Percentiles rank a stretch among this genome's conserved stretches.
Conservation (phyloP, 2,888 invertebrate species). For the Mesoligia furuncula region DNA sequence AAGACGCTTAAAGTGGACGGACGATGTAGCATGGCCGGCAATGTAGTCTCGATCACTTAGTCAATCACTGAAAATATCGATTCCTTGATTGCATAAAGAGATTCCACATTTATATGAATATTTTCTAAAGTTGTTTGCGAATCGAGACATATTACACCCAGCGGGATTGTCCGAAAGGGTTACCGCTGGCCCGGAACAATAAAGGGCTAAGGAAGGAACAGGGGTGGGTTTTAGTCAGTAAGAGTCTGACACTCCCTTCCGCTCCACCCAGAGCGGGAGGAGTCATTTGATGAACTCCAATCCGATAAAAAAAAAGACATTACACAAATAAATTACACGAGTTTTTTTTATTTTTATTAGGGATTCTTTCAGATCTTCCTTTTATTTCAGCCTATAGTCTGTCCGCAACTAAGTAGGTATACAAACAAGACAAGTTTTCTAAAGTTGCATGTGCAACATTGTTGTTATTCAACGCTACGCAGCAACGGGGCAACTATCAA, state of each 20-base stretch:
- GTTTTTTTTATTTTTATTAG: neutral
- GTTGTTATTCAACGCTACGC: conserved; percentile 3
- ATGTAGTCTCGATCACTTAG: neutral
- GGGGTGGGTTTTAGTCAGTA: too few species aligned
- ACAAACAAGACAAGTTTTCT: neutral
- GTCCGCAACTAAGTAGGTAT: neutral
- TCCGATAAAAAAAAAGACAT: too few species aligned
- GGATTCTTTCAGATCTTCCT: neutral
- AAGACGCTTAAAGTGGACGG: conserved; percentile 30
- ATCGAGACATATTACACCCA: too few species aligned
- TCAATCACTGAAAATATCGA: conserved; percentile 9
- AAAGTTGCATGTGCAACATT: conserved; percentile 17
- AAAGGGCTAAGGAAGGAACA: too few species aligned
- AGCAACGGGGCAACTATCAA: conserved; percentile 1
- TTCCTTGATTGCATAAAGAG: neutral
- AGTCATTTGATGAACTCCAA: too few species aligned
- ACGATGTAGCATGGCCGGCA: conserved; percentile 39
- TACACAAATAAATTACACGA: neutral
- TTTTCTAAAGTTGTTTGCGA: neutral
- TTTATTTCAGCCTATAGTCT: neutral
- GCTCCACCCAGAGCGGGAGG: too few species aligned
- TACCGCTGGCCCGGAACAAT: too few species aligned
- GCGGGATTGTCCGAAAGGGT: too few species aligned
- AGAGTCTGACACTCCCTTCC: too few species aligned
- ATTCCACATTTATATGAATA: neutral